Evolutionary conservation across 2,113 vertebrate genomes (phyloP).

Genomic region (Plecotus auritus): DNA sequence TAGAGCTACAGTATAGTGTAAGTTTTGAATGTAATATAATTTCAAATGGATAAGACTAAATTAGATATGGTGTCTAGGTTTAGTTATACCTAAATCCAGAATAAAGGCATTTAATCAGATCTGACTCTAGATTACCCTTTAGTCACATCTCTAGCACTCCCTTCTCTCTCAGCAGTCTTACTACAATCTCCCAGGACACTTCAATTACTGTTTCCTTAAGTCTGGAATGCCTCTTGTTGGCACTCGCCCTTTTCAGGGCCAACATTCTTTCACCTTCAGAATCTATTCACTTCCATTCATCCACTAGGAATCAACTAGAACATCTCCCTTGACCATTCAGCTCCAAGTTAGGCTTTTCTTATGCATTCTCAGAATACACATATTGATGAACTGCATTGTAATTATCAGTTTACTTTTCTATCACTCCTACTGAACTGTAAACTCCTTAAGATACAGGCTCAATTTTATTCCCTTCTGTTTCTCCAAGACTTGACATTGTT

Average conservation of each 20-base stretch:
- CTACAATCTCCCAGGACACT: background rate
- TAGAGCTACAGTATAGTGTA: background rate
- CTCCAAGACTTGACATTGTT: background rate
- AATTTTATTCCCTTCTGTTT: background rate
- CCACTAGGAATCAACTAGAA: background rate
- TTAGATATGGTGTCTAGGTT: background rate
- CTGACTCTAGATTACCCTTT: background rate
- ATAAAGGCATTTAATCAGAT: background rate
- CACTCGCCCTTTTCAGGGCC: background rate
- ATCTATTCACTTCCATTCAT: background rate
- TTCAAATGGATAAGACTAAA: slow-evolving; percentile 6
- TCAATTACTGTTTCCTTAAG: background rate
- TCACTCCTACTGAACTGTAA: background rate
- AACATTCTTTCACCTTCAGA: background rate
- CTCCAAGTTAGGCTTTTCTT: background rate
- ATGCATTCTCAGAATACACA: background rate
- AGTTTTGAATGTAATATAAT: background rate
- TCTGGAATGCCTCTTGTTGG: background rate
- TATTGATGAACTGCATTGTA: background rate
- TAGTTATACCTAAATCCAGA: background rate
- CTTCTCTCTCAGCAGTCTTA: background rate
- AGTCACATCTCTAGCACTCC: background rate
- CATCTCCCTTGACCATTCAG: background rate
- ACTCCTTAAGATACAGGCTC: background rate
- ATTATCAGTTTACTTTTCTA: background rate